Evolutionary conservation across 2,113 vertebrate species (phyloP), one percentile per base, ranked within the genome.

Genomic region (Corythaixoides concolor): DNA sequence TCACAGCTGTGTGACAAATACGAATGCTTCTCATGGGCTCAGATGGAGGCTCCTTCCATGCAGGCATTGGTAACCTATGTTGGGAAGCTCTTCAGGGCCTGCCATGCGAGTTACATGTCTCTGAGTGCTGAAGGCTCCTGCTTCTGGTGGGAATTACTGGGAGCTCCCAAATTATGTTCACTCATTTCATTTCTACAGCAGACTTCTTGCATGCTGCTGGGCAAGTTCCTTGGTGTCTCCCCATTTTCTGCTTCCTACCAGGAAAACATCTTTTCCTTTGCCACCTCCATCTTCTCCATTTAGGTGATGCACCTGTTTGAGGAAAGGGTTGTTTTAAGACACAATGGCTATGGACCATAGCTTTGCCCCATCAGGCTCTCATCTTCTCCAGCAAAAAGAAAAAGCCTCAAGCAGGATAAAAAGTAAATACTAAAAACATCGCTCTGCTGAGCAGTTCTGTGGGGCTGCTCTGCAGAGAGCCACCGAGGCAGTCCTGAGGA

Each of bases 61-160:
- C 23, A 10, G 8, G 28, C 1, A 0, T 0, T 64, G 47, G 8
- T 33, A 62, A n/a, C 4, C 10, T 55, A 1, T 15, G 28, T 18
- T 75, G 84, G n/a, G 47, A 52, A 84, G n/a, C 8, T 78, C 53
- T 49, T 39, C 9, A 49, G 66, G 37, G 19, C 35, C 43, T 11
- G 9, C 14, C 9, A 16, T 2, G 26, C 60, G 39, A 10, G 14
- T 74, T 58, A 23, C 1, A 37, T 7, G 14, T 50, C 33, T 79
- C 35, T 24, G 24, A 19, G 24, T 7, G 5, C 27, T 68, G 49
- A 73, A 79, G 70, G 21, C 15, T 84, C 18, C 58, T 85, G 12
- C 15, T 45, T 62, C 33, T 26, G 21, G 5, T 58, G 39, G 64
- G 22, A 72, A 49, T 22, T 55, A 8, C 24, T 30, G 64, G 16